A percentile compares a stretch with the other conserved stretches of the same genome.
phyloP scores from a whole-genome alignment of 2,888 invertebrate species.

The Eupithecia centaureata region DNA sequence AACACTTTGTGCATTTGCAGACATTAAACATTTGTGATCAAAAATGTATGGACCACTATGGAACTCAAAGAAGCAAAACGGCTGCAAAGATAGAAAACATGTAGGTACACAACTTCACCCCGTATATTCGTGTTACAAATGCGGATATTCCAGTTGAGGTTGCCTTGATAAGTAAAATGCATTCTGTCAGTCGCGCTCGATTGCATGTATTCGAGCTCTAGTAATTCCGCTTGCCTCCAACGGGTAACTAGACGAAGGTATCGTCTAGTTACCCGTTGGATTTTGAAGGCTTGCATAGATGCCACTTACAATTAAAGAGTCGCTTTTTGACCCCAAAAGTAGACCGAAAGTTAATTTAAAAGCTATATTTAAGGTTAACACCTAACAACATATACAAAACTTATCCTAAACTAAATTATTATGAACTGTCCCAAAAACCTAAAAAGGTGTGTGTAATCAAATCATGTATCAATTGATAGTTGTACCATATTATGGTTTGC shows the following conservation, averaged over 20 bases:
- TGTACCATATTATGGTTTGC: neutral
- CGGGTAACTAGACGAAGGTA: no score
- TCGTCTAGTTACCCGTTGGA: neutral
- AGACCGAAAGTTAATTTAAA: neutral
- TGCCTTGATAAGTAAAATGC: conserved; percentile 4
- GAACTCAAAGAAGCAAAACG: no score
- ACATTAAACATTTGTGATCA: no score
- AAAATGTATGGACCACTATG: neutral
- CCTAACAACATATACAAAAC: no score
- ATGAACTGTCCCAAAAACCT: no score
- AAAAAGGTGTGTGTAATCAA: no score
- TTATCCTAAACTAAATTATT: no score
- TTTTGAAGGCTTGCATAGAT: neutral
- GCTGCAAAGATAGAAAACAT: neutral
- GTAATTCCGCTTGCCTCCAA: neutral
- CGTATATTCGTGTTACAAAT: neutral
- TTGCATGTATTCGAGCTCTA: neutral
- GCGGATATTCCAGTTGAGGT: neutral
- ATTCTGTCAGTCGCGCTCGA: conserved; percentile 5
- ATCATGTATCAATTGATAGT: no score
- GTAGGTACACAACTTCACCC: neutral
- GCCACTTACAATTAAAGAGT: neutral
- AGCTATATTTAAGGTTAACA: neutral
- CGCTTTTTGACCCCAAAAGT: neutral
- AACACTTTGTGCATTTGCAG: no score